Evolutionary conservation across 2,113 vertebrate genomes (phyloP).

Genomic region (Phasianus colchicus): DNA sequence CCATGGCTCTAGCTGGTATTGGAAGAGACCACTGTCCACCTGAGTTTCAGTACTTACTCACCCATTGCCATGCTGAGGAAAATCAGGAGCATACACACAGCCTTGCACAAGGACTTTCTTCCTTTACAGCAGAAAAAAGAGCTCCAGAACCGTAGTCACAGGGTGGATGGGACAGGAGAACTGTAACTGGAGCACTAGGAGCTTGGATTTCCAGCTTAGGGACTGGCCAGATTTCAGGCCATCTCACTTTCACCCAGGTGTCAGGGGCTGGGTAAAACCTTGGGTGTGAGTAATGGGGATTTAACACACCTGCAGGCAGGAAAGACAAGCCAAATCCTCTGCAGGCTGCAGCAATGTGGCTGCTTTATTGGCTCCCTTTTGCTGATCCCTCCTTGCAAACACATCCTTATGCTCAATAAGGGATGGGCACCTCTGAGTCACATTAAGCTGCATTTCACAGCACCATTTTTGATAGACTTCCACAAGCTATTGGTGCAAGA

Average conservation of each 20-base stretch:
- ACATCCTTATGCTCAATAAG: background rate
- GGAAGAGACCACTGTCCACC: slow-evolving; percentile 11
- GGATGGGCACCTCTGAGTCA: background rate
- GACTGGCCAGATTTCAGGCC: background rate
- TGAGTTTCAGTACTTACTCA: slow-evolving; percentile 17
- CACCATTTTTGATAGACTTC: background rate
- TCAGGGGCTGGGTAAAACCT: background rate
- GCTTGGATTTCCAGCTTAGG: background rate
- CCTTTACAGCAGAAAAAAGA: background rate
- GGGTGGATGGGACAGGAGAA: background rate
- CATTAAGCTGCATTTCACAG: background rate
- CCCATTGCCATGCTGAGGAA: slow-evolving; percentile 47
- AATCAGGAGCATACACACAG: slow-evolving; percentile 9
- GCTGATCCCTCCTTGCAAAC: background rate
- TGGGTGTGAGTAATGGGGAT: background rate
- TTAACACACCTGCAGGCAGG: background rate
- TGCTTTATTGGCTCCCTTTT: background rate
- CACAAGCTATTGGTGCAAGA: background rate
- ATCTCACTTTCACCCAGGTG: background rate
- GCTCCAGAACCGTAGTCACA: background rate
- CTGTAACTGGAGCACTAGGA: background rate
- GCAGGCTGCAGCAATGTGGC: background rate
- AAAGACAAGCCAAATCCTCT: background rate
- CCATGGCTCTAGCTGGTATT: slow-evolving; percentile 56
- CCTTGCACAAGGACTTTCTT: background rate